phyloP scores from a whole-genome alignment of 2,113 vertebrate species.

The Pyrgilauda ruficollis region DNA sequence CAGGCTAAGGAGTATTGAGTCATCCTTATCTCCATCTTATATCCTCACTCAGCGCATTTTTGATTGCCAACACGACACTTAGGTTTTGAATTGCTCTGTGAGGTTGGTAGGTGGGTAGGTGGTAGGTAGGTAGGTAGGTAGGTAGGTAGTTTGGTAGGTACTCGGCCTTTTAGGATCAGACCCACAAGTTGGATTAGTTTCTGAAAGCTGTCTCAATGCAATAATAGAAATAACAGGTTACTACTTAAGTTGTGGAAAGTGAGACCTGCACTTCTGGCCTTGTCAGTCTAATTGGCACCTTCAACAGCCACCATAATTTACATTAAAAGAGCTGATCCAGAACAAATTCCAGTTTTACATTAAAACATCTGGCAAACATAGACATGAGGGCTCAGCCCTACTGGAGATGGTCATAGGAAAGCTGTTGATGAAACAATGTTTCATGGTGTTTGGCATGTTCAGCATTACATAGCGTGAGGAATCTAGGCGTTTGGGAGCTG shows the following conservation, averaged over 20 bases:
- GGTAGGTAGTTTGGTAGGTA: neutral
- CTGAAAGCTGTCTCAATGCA: neutral
- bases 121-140: no score
- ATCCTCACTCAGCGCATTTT: neutral
- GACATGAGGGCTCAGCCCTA: neutral
- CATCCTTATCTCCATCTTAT: neutral
- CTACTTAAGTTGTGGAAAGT: neutral
- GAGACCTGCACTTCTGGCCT: neutral
- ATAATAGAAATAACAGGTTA: neutral
- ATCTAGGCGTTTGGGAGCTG: neutral
- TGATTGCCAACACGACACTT: neutral
- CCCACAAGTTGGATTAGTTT: neutral
- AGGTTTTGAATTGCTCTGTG: neutral
- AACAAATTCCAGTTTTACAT: neutral
- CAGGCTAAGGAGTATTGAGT: neutral
- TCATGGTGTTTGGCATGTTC: neutral
- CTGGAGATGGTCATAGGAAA: neutral
- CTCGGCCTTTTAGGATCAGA: neutral
- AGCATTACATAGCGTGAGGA: accelerated
- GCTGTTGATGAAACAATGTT: neutral
- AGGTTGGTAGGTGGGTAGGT: no score
- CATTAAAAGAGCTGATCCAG: neutral
- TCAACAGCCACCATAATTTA: neutral
- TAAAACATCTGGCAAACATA: neutral
- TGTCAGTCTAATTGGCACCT: neutral